Conservation (phyloP, 2,797 vertebrate genomes). For the Thunnus albacares region DNA sequence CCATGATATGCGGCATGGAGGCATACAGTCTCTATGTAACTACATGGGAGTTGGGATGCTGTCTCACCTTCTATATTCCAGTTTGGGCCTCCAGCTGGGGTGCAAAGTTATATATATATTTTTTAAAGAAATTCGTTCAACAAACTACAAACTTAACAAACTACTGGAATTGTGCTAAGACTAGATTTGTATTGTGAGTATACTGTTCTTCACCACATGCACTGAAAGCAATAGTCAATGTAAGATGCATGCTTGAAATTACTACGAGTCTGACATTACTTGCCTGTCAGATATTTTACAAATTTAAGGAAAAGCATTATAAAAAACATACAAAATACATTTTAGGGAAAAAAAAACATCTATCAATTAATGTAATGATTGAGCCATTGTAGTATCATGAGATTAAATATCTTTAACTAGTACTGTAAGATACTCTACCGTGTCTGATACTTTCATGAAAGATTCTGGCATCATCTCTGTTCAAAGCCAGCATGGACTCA, state of each 20-base stretch:
- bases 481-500: slow-evolving; percentile 87
- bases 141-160: slow-evolving; percentile 67
- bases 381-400: slow-evolving; percentile 35
- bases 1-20: slow-evolving; percentile 80
- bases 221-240: slow-evolving; percentile 69
- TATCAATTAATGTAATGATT: slow-evolving; percentile 35
- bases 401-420: slow-evolving; percentile 57
- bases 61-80: slow-evolving; percentile 92
- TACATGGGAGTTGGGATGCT: slow-evolving; percentile 84
- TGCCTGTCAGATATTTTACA: slow-evolving; percentile 52
- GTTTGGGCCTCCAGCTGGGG: slow-evolving; percentile 90
- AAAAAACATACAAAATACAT: slow-evolving; percentile 51
- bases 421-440: slow-evolving; percentile 84
- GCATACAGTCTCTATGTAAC: slow-evolving; percentile 78
- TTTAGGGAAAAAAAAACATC: slow-evolving; percentile 38
- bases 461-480: slow-evolving; percentile 87
- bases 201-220: slow-evolving; percentile 74
- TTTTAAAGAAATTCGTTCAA: slow-evolving; percentile 81
- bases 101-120: slow-evolving; percentile 84
- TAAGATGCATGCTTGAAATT: slow-evolving; percentile 72
- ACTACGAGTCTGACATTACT: slow-evolving; percentile 52
- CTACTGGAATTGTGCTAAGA: slow-evolving; percentile 63
- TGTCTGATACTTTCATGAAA: slow-evolving; percentile 88
- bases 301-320: slow-evolving; percentile 61
- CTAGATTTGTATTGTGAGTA: slow-evolving; percentile 53